Evolutionary conservation across 2,113 vertebrate genomes (phyloP).

Genomic region (Gila orcuttii): DNA sequence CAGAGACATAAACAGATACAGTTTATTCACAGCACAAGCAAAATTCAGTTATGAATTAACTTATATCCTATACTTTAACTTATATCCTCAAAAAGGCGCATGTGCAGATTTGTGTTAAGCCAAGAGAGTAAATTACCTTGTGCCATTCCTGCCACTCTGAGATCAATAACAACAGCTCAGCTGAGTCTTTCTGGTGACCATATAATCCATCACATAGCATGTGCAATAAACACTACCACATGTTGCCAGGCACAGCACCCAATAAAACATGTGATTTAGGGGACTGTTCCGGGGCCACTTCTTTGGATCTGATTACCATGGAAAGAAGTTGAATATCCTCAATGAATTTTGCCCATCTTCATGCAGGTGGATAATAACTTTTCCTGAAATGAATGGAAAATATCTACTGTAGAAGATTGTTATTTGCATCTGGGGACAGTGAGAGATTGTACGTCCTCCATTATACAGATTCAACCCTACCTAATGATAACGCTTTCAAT

Average conservation of each 20-base stretch:
- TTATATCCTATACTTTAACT: no score
- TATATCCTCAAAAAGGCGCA: not conserved
- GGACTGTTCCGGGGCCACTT: not conserved
- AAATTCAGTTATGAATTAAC: not conserved
- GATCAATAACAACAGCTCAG: conserved; percentile 22
- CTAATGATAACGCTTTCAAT: conserved; percentile 26
- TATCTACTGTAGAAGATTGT: not conserved
- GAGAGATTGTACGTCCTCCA: not conserved
- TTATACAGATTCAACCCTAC: not conserved
- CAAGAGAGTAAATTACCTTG: conserved; percentile 24
- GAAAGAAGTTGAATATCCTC: not conserved
- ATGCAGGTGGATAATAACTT: not conserved
- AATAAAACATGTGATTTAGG: conserved; percentile 23
- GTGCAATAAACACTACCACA: not conserved
- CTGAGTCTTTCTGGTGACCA: not conserved
- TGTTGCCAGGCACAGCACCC: not conserved
- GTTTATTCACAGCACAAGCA: conserved; percentile 21
- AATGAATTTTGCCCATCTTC: not conserved
- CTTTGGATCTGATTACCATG: not conserved
- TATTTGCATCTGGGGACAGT: not conserved
- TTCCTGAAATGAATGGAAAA: not conserved
- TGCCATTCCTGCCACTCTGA: conserved; percentile 15
- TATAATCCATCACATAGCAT: conserved; percentile 13
- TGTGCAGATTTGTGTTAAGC: not conserved
- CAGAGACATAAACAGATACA: conserved; percentile 19